These are phyloP conservation scores for Alethe diademata DNA, from an alignment of 2,113 vertebrate species.

Conservation along the genomic window DNA sequence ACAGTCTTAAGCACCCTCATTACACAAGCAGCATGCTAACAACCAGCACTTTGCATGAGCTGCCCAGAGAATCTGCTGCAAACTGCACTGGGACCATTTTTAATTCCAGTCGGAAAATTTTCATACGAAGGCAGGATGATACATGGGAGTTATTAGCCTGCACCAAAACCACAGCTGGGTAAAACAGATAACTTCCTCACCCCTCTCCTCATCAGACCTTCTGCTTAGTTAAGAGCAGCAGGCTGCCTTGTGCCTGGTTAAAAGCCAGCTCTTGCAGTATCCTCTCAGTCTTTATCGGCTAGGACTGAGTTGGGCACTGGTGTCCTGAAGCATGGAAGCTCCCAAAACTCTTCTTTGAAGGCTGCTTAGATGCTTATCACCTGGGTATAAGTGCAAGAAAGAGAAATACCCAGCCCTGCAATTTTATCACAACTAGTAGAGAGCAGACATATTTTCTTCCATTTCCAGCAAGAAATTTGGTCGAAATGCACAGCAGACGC, in stretches of 20 bases:
- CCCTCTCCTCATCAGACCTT: conserved; percentile 30
- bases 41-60: conserved; percentile 54
- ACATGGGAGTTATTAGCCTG: conserved; percentile 81
- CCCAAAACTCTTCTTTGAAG: background rate
- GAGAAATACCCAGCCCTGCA: background rate
- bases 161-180: conserved; percentile 75
- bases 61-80: background rate
- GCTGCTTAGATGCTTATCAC: background rate
- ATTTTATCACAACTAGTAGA: background rate
- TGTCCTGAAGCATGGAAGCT: background rate
- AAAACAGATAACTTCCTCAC: conserved; percentile 74
- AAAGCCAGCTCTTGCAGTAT: background rate
- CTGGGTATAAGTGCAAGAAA: background rate
- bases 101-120: conserved; percentile 68
- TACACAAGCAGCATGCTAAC: conserved; percentile 84
- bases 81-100: conserved; percentile 68
- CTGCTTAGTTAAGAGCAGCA: background rate
- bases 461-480: background rate
- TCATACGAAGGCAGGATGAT: conserved; percentile 78
- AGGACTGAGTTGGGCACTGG: background rate
- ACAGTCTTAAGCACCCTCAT: conserved; percentile 83
- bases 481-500: background rate
- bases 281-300: background rate
- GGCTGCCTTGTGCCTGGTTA: background rate
- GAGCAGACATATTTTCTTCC: background rate